phyloP scores from a whole-genome alignment of 2,888 invertebrate genomes.

The Sisyra terminalis region DNA sequence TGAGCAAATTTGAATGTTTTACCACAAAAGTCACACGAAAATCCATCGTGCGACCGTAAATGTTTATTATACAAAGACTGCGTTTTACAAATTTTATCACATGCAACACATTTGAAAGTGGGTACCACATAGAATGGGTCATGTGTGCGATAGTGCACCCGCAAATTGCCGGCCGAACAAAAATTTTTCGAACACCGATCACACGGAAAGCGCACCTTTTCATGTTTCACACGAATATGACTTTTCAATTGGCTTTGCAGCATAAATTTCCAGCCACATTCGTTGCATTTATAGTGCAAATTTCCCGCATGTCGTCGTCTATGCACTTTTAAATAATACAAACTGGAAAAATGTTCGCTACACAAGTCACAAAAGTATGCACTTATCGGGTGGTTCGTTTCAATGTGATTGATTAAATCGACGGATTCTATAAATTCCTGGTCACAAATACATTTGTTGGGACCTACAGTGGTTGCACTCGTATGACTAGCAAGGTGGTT shows the following conservation, averaged over 20 bases:
- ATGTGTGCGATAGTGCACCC: neutral
- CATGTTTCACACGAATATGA: neutral
- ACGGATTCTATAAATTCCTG: no score
- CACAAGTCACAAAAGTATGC: no score
- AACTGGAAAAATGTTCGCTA: no score
- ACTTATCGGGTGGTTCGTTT: no score
- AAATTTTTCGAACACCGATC: neutral
- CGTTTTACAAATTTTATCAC: slow-evolving; percentile 13
- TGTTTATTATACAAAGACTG: slow-evolving; percentile 14
- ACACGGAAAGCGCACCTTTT: neutral
- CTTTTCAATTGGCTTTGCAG: neutral
- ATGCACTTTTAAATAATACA: slow-evolving; percentile 8
- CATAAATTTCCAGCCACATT: neutral
- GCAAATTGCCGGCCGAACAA: neutral
- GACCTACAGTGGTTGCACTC: no score
- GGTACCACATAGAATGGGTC: neutral
- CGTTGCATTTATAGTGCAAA: slow-evolving; percentile 11
- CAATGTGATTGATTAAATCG: no score
- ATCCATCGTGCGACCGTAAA: slow-evolving; percentile 27
- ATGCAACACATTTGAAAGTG: neutral
- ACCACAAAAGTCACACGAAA: neutral
- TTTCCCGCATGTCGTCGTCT: slow-evolving; percentile 11
- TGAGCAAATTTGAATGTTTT: neutral
- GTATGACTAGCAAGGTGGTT: no score
- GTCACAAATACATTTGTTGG: no score